Percentiles rank a stretch among this genome's conserved stretches.
Conservation (phyloP, 2,888 invertebrate genomes). For the Meliscaeva auricollis region DNA sequence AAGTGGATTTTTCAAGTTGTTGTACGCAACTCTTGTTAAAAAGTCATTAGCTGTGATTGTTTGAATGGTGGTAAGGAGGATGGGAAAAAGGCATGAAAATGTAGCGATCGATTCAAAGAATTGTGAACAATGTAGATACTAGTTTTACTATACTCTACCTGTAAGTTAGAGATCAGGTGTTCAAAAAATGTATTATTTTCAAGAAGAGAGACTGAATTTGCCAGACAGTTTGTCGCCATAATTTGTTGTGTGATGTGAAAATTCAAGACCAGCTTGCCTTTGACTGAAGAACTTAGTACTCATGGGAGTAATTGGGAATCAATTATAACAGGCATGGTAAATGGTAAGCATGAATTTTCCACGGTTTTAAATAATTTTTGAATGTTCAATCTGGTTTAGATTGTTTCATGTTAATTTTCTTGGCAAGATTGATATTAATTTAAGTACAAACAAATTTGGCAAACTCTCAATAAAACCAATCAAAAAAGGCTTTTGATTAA, state of each 20-base stretch:
- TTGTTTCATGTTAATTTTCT: slow-evolving; percentile 1
- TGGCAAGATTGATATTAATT: too few relatives aligned
- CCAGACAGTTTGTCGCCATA: slow-evolving; percentile 80
- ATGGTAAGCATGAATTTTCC: slow-evolving; percentile 37
- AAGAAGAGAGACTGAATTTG: slow-evolving; percentile 60
- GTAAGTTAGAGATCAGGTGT: slow-evolving; percentile 62
- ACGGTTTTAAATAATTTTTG: too few relatives aligned
- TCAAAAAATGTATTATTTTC: slow-evolving; percentile 69
- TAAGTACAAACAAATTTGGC: too few relatives aligned
- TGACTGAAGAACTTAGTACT: too few relatives aligned
- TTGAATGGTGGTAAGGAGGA: slow-evolving; percentile 78
- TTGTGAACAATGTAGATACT: not conserved
- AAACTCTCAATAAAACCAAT: too few relatives aligned
- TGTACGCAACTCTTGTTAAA: slow-evolving; percentile 80
- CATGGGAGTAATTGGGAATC: slow-evolving; percentile 54
- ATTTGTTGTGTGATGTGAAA: slow-evolving; percentile 34
- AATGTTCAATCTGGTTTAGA: slow-evolving; percentile 46
- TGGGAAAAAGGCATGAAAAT: slow-evolving; percentile 70
- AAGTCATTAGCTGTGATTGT: slow-evolving; percentile 81
- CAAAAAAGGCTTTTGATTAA: too few relatives aligned
- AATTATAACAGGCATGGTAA: slow-evolving; percentile 35
- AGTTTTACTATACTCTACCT: slow-evolving; percentile 28
- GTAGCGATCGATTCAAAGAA: slow-evolving; percentile 55
- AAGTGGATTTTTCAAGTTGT: slow-evolving; percentile 78
- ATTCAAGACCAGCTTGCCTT: not conserved